These are phyloP conservation scores for Hipparchia semele DNA, from an alignment of 2,888 invertebrate genomes.

Conservation along the genomic window DNA sequence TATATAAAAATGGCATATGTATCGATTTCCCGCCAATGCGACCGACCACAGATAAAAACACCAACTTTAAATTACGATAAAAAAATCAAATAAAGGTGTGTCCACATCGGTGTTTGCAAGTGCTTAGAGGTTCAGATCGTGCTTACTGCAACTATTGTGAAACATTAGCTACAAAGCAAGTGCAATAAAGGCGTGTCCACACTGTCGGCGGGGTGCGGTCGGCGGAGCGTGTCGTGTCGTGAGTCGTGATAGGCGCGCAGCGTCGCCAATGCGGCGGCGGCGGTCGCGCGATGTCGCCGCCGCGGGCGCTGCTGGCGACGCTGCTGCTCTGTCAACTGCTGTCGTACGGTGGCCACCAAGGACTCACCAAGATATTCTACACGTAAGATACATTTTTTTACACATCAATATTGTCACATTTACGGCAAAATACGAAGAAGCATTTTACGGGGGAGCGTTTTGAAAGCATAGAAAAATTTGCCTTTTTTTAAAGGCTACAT, in stretches of 20 bases:
- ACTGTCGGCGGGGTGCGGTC: conserved; percentile 26
- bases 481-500: no score
- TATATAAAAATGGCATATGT: neutral
- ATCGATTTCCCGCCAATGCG: conserved; percentile 34
- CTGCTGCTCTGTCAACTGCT: conserved; percentile 77
- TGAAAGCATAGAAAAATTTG: no score
- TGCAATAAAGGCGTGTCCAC: conserved; percentile 23
- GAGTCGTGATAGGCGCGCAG: conserved; percentile 69
- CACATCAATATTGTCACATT: no score
- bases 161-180: neutral
- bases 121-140: neutral
- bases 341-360: conserved; percentile 80
- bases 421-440: no score
- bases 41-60: conserved; percentile 10
- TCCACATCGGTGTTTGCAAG: neutral
- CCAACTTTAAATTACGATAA: conserved; percentile 14
- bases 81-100: conserved; percentile 11
- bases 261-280: conserved; percentile 77
- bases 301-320: conserved; percentile 78
- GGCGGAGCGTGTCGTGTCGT: conserved; percentile 32
- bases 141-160: neutral
- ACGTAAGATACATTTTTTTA: conserved; percentile 60
- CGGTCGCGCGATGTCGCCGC: conserved; percentile 77
- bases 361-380: conserved; percentile 81
- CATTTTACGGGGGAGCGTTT: no score